Conservation (phyloP, 2,113 vertebrate genomes). For the Malurus melanocephalus region DNA sequence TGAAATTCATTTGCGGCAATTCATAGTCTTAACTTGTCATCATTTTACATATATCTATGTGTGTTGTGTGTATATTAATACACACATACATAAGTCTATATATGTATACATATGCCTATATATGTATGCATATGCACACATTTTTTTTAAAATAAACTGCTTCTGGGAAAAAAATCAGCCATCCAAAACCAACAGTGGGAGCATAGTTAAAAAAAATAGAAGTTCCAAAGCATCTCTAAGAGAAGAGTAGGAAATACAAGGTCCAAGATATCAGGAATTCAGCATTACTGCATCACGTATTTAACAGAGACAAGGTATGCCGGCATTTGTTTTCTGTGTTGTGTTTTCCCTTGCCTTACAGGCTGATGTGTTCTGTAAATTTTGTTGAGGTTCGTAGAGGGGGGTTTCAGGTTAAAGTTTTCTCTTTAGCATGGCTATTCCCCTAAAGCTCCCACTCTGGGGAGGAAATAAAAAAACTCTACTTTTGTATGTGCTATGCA, state of each 20-base stretch:
- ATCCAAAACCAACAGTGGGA: conserved; percentile 76
- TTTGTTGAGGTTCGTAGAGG: conserved; percentile 47
- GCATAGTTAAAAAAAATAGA: conserved; percentile 52
- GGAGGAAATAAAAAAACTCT: conserved; percentile 57
- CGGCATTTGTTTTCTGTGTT: conserved; percentile 55
- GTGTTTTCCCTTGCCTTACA: conserved; percentile 69
- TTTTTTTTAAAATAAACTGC: conserved; percentile 31
- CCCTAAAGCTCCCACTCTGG: conserved; percentile 34
- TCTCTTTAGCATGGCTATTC: conserved; percentile 48
- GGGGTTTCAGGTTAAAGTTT: conserved; percentile 37
- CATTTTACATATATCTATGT: not conserved
- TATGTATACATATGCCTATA: not conserved
- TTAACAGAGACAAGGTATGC: conserved; percentile 52
- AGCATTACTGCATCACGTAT: conserved; percentile 16
- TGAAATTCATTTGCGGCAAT: conserved; percentile 69
- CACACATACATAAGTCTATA: not conserved
- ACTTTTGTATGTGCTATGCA: conserved; percentile 82
- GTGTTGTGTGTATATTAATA: not conserved
- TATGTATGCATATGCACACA: not conserved
- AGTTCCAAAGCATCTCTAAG: conserved; percentile 62
- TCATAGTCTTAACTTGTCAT: conserved; percentile 67
- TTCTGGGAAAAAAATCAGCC: conserved; percentile 56
- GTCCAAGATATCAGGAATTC: conserved; percentile 53
- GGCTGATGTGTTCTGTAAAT: conserved; percentile 68
- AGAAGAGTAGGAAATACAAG: conserved; percentile 56